Base-by-base conservation (phyloP, 1,140 invertebrate species). In the Drosophila bifasciata region DNA sequence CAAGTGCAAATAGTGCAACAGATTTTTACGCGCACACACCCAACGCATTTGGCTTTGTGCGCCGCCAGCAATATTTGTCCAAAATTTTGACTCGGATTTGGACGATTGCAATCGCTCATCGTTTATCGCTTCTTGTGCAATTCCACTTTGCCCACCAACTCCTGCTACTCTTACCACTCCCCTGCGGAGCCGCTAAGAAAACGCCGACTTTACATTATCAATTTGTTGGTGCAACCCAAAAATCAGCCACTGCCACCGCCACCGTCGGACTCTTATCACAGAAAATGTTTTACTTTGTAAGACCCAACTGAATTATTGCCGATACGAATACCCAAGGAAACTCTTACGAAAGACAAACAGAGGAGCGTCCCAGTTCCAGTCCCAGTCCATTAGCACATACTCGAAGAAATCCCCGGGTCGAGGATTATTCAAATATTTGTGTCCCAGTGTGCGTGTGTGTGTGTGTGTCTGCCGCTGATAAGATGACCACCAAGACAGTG, bases 361-460 rank as follows among this genome's bases (percentile, higher is more conserved):
- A 41, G 53, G 55, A 59, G 36, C 64, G 52, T 57, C 32, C 32
- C 32, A n/a, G 32, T 36, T 4, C 28, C 28, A 52, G 28, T n/a
- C 28, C 17, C 32, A 59, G 45, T 73, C 67, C 81, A 86, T 86
- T 86, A 88, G 81, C 81, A 61, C 76, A 48, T 81, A 60, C 32
- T 17, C 23, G 17, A 36, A 52, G 52, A 53, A 32, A 6, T 43
- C 53, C 25, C 11, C 32, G 11, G 32, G 32, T 36, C 45, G 51
- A 60, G 64, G 45, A 55, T 59, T 67, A 63, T 80, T 66, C 43
- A 86, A 86, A 78, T 78, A 88, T 78, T 86, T 88, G 61, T 45
- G 40, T 58, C 32, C 11, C 32, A 36, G 36, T 55, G 46, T 28
- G 28, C 28, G 28, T 23, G 21, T 23, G 21, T 16, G 28, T 17